These are phyloP conservation scores for Odontothrips loti DNA, from an alignment of 2,888 invertebrate species.

Conservation along the genomic window DNA sequence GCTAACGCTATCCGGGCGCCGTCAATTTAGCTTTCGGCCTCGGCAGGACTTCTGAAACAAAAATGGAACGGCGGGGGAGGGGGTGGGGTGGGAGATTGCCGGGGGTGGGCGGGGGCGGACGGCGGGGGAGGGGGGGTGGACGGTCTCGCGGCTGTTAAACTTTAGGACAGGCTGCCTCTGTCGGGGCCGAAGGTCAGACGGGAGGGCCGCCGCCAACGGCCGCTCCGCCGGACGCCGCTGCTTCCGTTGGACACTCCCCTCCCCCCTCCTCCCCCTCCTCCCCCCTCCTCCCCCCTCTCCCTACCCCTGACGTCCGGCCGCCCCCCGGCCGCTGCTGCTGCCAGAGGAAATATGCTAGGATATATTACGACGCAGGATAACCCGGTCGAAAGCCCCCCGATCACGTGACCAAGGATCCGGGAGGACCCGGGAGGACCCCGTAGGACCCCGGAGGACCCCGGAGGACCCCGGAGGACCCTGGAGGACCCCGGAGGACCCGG, in stretches of 20 bases:
- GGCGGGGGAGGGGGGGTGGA: background rate
- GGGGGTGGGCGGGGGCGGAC: background rate
- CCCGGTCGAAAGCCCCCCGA: background rate
- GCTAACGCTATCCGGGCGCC: background rate
- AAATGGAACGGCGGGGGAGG: background rate
- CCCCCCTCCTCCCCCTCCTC: background rate
- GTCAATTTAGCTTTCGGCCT: conserved; percentile 8
- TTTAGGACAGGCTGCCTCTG: background rate
- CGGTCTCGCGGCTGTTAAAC: background rate
- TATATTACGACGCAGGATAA: conserved; percentile 16
- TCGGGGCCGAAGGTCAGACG: background rate
- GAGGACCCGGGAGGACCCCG: background rate
- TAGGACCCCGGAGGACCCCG: background rate
- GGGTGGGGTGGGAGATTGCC: background rate
- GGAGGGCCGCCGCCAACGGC: no score
- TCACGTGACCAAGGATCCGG: no score
- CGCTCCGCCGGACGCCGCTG: background rate
- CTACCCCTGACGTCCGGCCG: background rate
- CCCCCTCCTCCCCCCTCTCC: no score
- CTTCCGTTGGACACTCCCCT: background rate
- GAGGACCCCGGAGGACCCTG: no score
- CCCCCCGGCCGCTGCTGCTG: no score
- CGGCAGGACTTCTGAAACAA: conserved; percentile 2
- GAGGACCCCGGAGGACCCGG: no score
- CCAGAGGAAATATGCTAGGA: conserved; percentile 16